Evolutionary conservation across 92 coral and sea anemone species (phyloP).

Genomic region (Parazoanthus swiftii): DNA sequence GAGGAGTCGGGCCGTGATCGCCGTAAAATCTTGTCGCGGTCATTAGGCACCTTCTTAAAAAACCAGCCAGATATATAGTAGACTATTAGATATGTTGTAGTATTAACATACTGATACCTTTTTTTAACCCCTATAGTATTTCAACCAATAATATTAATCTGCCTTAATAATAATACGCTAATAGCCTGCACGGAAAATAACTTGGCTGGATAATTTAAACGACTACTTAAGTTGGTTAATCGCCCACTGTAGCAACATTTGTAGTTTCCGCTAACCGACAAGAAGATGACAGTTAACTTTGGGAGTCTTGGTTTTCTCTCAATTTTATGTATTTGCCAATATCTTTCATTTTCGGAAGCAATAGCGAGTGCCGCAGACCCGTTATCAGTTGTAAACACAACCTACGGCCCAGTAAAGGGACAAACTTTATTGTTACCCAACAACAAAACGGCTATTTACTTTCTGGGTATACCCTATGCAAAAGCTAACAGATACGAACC

Average conservation of each 20-base stretch:
- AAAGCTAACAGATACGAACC: neutral
- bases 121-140: no score
- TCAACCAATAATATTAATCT: no score
- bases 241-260: neutral
- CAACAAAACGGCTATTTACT: constrained; percentile 7
- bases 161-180: no score
- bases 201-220: neutral
- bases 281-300: neutral
- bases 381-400: neutral
- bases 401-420: constrained; percentile 25
- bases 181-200: no score
- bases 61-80: no score
- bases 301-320: neutral
- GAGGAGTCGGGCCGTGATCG: no score
- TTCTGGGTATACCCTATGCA: constrained; percentile 22
- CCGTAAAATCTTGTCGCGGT: no score
- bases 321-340: neutral
- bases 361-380: neutral
- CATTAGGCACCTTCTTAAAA: no score
- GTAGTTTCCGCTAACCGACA: neutral
- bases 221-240: neutral
- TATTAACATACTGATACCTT: no score
- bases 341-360: neutral
- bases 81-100: no score
- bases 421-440: constrained; percentile 1